Evolutionary conservation across 1,140 invertebrate genomes (phyloP).

Genomic region (Zaprionus taronus): DNA sequence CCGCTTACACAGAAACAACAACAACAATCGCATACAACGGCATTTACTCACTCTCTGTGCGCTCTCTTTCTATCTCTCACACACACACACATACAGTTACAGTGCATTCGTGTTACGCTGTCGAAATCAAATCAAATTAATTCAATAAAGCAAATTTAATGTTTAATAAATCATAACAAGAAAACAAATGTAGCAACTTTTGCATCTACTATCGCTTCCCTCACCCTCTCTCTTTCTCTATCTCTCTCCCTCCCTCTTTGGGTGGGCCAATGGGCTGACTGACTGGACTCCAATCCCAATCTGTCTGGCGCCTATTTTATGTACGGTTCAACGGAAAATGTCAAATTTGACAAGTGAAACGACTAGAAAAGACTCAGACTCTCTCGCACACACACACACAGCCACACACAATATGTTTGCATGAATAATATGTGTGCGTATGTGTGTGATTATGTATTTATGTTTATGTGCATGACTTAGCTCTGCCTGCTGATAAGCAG

Average conservation of each 20-base stretch:
- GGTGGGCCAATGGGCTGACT: background rate
- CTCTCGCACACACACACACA: constrained; percentile 1
- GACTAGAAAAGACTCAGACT: constrained; percentile 24
- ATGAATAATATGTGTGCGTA: background rate
- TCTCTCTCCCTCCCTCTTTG: background rate
- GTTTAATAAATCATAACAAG: constrained; percentile 76
- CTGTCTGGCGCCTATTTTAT: constrained; percentile 78
- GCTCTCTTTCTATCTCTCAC: background rate
- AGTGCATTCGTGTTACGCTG: constrained; percentile 42
- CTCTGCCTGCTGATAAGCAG: constrained; percentile 27
- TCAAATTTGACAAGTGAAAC: constrained; percentile 69
- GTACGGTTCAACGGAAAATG: constrained; percentile 77
- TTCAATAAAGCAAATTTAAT: constrained; percentile 78
- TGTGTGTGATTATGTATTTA: constrained; percentile 7
- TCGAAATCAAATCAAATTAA: constrained; percentile 78
- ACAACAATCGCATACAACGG: background rate
- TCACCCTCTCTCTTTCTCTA: background rate
- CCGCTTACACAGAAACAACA: constrained; percentile 29
- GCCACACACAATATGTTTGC: background rate
- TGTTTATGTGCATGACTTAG: constrained; percentile 3
- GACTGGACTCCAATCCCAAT: constrained; percentile 44
- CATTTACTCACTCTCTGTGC: background rate
- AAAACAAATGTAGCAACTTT: constrained; percentile 60
- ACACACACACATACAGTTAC: constrained; percentile 1
- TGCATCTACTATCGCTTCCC: background rate